These are phyloP conservation scores for Drosophila tripunctata DNA, from an alignment of 2,888 invertebrate species.

Conservation along the genomic window DNA sequence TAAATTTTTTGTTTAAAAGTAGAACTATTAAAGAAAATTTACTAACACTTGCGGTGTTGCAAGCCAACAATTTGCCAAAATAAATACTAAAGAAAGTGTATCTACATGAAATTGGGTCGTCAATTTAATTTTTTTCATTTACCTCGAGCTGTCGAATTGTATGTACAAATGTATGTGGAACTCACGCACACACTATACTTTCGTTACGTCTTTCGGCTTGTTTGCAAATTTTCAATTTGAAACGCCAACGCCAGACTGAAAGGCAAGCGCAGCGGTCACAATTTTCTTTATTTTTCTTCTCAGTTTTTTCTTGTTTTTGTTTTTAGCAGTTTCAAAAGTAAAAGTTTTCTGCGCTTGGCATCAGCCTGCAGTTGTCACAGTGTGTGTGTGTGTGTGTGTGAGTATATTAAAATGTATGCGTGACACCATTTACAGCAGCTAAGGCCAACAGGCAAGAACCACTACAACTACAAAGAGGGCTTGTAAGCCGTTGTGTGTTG, in stretches of 20 bases:
- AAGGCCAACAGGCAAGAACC: conserved; percentile 30
- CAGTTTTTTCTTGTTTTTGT: conserved; percentile 31
- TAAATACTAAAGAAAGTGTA: conserved; percentile 14
- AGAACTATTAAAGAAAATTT: too few relatives aligned
- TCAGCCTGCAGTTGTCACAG: conserved; percentile 53
- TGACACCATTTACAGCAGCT: conserved; percentile 52
- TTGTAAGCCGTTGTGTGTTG: conserved; percentile 14
- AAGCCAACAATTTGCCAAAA: too few relatives aligned
- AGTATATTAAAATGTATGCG: conserved; percentile 61
- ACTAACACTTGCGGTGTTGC: neutral
- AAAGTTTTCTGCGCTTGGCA: conserved; percentile 68
- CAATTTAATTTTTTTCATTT: conserved; percentile 6
- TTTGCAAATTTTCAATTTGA: conserved; percentile 75
- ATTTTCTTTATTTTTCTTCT: conserved; percentile 35
- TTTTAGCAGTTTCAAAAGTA: conserved; percentile 39
- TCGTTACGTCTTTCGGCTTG: conserved; percentile 56
- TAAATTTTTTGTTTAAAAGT: neutral
- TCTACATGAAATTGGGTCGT: neutral
- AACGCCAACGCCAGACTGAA: conserved; percentile 66
- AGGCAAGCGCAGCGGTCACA: conserved; percentile 50
- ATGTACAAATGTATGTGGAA: too few relatives aligned
- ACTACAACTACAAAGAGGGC: conserved; percentile 12
- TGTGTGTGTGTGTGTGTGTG: conserved; percentile 22
- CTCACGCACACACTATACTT: conserved; percentile 34
- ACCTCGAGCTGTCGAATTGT: conserved; percentile 2